Conservation (phyloP, 2,797 vertebrate genomes). For the Mareca penelope region DNA sequence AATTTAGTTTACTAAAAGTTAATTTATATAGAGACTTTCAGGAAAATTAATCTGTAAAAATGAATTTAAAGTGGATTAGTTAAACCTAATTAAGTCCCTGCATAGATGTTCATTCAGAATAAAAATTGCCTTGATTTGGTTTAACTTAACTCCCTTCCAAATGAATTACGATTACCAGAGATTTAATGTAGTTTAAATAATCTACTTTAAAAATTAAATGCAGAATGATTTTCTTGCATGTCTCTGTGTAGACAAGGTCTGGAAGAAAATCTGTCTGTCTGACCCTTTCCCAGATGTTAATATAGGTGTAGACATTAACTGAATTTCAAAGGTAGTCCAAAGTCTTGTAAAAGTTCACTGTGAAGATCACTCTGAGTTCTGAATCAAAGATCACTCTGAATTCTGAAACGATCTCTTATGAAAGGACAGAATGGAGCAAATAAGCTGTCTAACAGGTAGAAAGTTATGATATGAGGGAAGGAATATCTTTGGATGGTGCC, state of each 20-base stretch:
- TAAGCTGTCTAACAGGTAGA: neutral
- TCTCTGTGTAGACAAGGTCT: neutral
- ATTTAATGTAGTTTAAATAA: conserved; percentile 60
- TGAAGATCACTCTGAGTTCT: neutral
- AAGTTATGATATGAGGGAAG: neutral
- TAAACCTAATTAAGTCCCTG: conserved; percentile 50
- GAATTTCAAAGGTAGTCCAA: neutral
- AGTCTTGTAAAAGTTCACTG: neutral
- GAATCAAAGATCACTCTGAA: neutral
- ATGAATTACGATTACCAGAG: conserved; percentile 2
- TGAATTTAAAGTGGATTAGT: conserved; percentile 39
- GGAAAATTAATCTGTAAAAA: conserved; percentile 55
- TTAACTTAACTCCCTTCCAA: conserved; percentile 46
- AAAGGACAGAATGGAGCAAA: neutral
- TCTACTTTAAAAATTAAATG: conserved; percentile 54
- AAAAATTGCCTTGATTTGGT: conserved; percentile 59
- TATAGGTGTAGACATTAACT: neutral
- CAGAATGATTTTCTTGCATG: neutral
- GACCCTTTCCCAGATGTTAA: neutral
- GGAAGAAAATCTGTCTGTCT: conserved; percentile 15
- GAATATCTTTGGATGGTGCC: neutral
- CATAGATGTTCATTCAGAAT: conserved; percentile 34
- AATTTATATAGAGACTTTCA: conserved; percentile 17
- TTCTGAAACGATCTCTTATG: neutral
- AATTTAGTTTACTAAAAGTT: conserved; percentile 9